Conservation (phyloP, 2,113 vertebrate species). For the Periophthalmus modestus region DNA sequence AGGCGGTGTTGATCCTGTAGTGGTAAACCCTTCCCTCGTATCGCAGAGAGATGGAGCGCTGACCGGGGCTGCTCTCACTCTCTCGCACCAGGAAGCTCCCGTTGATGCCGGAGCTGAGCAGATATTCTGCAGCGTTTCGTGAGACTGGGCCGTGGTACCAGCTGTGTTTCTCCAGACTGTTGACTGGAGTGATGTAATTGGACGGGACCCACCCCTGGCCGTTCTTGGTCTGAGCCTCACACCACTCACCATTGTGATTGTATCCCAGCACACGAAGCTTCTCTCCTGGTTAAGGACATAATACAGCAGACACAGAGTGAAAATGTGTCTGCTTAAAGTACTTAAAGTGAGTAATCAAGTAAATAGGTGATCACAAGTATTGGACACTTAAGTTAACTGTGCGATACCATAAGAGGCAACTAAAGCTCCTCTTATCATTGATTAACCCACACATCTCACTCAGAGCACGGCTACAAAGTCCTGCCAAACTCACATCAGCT, state of each 20-base stretch:
- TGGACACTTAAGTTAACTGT: too few relatives aligned
- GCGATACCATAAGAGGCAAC: too few relatives aligned
- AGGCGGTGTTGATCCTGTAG: constrained; percentile 98
- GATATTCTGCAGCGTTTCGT: constrained; percentile 94
- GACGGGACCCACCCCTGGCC: constrained; percentile 99
- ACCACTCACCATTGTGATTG: constrained; percentile 99
- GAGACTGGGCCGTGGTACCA: constrained; percentile 99
- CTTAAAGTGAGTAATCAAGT: neutral
- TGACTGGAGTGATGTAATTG: constrained; percentile 99
- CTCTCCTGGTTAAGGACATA: constrained; percentile 80
- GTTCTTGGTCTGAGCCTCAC: constrained; percentile 96
- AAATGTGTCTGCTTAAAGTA: neutral
- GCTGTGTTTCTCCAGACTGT: constrained; percentile 98
- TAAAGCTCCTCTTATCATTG: too few relatives aligned
- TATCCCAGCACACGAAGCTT: constrained; percentile 96
- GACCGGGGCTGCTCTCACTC: constrained; percentile 97
- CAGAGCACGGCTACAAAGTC: too few relatives aligned
- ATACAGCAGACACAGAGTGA: neutral
- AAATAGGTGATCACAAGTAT: neutral
- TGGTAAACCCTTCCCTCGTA: constrained; percentile 98
- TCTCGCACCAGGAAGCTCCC: constrained; percentile 98
- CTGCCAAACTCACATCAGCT: too few relatives aligned
- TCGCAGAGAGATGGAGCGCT: constrained; percentile 96
- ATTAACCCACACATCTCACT: too few relatives aligned
- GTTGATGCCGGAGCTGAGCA: constrained; percentile 97